Evolutionary conservation across 2,888 invertebrate genomes (phyloP).

Genomic region (Drosophila borborema): DNA sequence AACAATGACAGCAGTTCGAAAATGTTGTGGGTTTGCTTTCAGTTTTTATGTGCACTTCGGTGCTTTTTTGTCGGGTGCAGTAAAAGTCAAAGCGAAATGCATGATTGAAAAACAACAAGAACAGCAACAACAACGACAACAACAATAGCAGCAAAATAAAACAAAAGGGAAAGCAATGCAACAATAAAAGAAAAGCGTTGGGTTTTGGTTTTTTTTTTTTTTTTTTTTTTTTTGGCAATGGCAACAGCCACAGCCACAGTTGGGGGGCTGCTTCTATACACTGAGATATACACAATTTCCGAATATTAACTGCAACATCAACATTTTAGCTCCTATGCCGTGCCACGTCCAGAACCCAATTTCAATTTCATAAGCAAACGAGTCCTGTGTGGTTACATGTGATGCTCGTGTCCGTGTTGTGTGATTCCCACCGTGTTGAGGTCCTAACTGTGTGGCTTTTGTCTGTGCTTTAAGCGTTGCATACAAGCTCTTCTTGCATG

Average conservation of each 20-base stretch:
- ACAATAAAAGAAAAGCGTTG: slow-evolving; percentile 42
- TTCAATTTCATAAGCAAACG: slow-evolving; percentile 43
- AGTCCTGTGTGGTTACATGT: slow-evolving; percentile 35
- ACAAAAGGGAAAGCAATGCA: slow-evolving; percentile 40
- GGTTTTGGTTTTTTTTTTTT: not conserved
- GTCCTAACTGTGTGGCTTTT: slow-evolving; percentile 20
- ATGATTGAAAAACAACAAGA: slow-evolving; percentile 68
- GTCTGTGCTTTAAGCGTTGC: slow-evolving; percentile 24
- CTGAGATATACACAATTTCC: slow-evolving; percentile 43
- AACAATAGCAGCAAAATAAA: slow-evolving; percentile 23
- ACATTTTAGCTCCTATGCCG: slow-evolving; percentile 9
- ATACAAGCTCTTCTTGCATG: slow-evolving; percentile 23
- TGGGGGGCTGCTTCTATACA: not conserved
- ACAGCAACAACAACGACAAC: slow-evolving; percentile 25
- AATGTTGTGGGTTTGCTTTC: slow-evolving; percentile 64
- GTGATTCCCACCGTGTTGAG: not conserved
- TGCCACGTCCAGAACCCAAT: slow-evolving; percentile 12
- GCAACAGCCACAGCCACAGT: not conserved
- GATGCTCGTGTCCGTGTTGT: slow-evolving; percentile 9
- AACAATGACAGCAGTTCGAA: slow-evolving; percentile 52
- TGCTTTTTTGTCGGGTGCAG: slow-evolving; percentile 49
- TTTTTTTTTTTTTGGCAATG: not conserved
- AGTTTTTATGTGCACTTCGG: slow-evolving; percentile 37
- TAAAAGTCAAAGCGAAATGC: slow-evolving; percentile 76
- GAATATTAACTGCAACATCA: slow-evolving; percentile 42